These are phyloP conservation scores for Phytoseiulus persimilis DNA, from an alignment of 2,888 invertebrate species.

Conservation along the genomic window DNA sequence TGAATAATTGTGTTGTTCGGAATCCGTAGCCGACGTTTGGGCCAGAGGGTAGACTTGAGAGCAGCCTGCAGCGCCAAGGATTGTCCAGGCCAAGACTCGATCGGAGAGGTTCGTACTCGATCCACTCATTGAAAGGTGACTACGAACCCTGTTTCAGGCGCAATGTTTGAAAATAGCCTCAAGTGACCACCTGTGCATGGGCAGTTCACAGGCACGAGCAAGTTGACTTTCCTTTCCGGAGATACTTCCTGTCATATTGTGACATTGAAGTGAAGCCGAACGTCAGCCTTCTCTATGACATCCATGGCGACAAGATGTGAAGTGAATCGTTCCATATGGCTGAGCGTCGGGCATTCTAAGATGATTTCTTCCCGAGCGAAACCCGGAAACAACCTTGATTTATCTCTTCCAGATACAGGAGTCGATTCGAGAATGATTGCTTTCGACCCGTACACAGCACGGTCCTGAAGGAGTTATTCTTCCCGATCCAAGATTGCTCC, in stretches of 20 bases:
- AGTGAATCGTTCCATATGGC: too few species aligned
- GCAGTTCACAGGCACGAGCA: background rate
- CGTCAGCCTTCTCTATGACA: background rate
- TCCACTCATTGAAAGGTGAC: background rate
- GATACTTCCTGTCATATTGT: background rate
- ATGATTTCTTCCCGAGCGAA: too few species aligned
- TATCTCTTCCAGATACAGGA: background rate
- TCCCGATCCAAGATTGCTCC: background rate
- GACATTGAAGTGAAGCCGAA: background rate
- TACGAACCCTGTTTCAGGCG: background rate
- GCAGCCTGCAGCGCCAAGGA: background rate
- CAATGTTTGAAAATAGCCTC: background rate
- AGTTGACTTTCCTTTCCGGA: background rate
- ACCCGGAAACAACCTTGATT: background rate
- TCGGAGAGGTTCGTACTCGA: background rate
- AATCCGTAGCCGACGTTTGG: background rate
- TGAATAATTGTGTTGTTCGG: background rate
- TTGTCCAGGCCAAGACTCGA: background rate
- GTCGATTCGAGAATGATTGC: background rate
- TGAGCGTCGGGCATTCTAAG: too few species aligned
- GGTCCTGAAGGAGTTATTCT: background rate
- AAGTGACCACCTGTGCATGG: background rate
- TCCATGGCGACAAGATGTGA: background rate
- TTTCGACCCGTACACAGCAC: background rate
- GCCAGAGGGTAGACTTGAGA: background rate